Evolutionary conservation across 30 jellyfish, hydroid and myxozoan species (phyloP), one percentile per base, ranked within the genome.

Genomic region (Turritopsis rubra): DNA sequence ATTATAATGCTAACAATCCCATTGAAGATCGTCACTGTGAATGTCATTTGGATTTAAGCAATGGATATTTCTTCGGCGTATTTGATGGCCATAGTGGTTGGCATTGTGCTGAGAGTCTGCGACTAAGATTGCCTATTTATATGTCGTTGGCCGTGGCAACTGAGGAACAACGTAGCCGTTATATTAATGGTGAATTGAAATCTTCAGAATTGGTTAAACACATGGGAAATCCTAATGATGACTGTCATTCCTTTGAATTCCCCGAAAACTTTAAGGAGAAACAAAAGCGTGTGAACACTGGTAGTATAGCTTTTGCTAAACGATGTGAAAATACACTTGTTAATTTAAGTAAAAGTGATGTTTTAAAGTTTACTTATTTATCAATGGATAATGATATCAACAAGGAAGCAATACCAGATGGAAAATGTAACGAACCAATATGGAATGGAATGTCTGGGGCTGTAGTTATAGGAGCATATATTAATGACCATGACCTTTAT

Each of bases 71-170:
- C 83, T 94, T 94, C 75, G 99, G 97, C 0, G 83, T 88, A 29
- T 89, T 89, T 86, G 99, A 94, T 86, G 99, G 99, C 0, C 99
- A 94, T 74, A 85, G 96, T 87, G 99, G 99, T 24, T 94, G 95
- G 87, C 97, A 94, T 74, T 94, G 99, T 83, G 89, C 99, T 1
- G 97, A 94, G 79, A 86, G 89, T 53, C 41, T 94, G 27, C 75
- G 94, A 74, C 66, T 75, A 28, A 83, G 97, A 26, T 8, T 94
- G 75, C 97, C 99, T 1, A 75, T 81, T 0, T 94, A 94, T 75
- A 53, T 84, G 8, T 83, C 97, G 18, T 54, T 89, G 70, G 96
- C 97, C 0, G 17, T 94, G 9, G 75, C 92, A 1, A 78, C 26
- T 24, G 65, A 80, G 1, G 23, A 29, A 23, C 52, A n/a, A 1